A percentile compares a stretch with the other conserved stretches of the same genome.
Conservation (phyloP, 2,797 vertebrate species). For the Pachyuromys duprasi region DNA sequence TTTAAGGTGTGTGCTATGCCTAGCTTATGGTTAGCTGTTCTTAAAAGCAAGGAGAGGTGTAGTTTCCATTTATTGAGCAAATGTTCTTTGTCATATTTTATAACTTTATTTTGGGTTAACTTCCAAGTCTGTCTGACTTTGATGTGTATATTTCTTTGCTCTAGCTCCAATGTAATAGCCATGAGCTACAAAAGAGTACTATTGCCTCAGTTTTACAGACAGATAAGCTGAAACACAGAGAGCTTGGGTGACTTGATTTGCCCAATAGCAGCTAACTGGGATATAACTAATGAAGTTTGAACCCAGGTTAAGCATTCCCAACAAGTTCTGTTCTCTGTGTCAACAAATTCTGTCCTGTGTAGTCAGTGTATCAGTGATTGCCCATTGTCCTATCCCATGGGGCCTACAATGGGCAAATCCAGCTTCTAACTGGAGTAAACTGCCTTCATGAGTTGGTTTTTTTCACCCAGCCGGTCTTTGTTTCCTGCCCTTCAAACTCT, state of each 20-base stretch:
- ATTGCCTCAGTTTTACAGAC: neutral
- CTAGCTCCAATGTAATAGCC: neutral
- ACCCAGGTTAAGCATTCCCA: neutral
- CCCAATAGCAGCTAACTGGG: neutral
- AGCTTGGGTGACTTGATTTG: neutral
- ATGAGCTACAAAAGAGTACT: neutral
- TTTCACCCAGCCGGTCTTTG: slow-evolving; percentile 16
- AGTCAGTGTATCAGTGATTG: neutral
- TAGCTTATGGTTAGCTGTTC: neutral
- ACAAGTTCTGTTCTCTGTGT: neutral
- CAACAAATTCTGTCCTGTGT: neutral
- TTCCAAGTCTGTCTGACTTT: neutral
- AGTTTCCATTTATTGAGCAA: slow-evolving; percentile 21
- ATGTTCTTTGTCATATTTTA: neutral
- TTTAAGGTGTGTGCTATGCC: neutral
- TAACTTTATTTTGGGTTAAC: slow-evolving; percentile 49
- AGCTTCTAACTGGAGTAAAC: neutral
- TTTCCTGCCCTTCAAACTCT: slow-evolving; percentile 18
- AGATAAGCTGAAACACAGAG: neutral
- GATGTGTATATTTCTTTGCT: neutral
- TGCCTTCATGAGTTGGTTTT: neutral
- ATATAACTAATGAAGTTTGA: slow-evolving; percentile 34
- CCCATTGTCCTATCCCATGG: neutral
- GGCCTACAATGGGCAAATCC: neutral
- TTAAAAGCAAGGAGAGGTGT: neutral